phyloP scores from a whole-genome alignment of 1,140 invertebrate species.

The Chlorops oryzae region DNA sequence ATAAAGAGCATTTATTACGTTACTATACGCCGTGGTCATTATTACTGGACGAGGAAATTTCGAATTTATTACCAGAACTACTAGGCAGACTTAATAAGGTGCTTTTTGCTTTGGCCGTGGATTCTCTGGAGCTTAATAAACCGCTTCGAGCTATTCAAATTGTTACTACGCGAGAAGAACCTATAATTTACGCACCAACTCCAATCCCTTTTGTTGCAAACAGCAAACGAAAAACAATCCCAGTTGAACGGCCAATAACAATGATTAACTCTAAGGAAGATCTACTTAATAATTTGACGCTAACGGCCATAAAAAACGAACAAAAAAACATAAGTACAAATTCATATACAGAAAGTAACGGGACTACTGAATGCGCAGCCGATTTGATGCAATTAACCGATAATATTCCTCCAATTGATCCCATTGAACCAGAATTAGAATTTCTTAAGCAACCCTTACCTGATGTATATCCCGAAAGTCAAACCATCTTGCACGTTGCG shows the following conservation, averaged over 20 bases:
- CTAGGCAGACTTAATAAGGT: slow-evolving; percentile 73
- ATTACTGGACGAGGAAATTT: slow-evolving; percentile 66
- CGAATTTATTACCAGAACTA: slow-evolving; percentile 68
- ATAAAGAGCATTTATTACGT: slow-evolving; percentile 51
- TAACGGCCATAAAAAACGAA: too few relatives aligned
- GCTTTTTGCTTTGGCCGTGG: slow-evolving; percentile 77
- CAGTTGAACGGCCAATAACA: slow-evolving; percentile 32
- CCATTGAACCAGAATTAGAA: slow-evolving; percentile 37
- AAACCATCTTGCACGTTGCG: neutral
- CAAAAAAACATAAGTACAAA: slow-evolving; percentile 22
- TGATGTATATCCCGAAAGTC: slow-evolving; percentile 13
- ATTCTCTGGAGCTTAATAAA: slow-evolving; percentile 68
- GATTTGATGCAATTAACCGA: too few relatives aligned
- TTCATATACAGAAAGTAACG: too few relatives aligned
- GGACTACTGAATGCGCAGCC: too few relatives aligned
- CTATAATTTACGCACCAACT: slow-evolving; percentile 49
- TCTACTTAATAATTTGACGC: slow-evolving; percentile 21
- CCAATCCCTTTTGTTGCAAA: slow-evolving; percentile 29
- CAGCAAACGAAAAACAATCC: slow-evolving; percentile 7
- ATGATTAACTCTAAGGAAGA: slow-evolving; percentile 32
- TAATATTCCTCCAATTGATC: slow-evolving; percentile 23
- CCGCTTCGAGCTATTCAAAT: slow-evolving; percentile 15
- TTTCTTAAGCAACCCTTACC: slow-evolving; percentile 32
- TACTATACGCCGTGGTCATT: slow-evolving; percentile 77
- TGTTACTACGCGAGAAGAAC: slow-evolving; percentile 37